Evolutionary conservation across 2,113 vertebrate species (phyloP).

Genomic region (Atractosteus spatula): DNA sequence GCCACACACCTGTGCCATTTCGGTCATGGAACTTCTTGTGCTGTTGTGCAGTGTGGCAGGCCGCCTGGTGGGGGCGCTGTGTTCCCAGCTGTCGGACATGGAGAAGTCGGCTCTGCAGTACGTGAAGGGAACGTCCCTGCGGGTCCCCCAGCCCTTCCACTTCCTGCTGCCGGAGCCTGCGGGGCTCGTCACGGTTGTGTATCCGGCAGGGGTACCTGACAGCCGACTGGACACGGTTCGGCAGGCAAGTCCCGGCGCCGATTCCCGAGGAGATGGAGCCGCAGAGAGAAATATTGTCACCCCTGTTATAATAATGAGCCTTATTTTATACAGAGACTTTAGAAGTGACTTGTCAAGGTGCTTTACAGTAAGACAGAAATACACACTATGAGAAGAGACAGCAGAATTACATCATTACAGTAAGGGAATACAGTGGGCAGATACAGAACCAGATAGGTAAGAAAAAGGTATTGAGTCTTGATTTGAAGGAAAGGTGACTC

Average conservation of each 20-base stretch:
- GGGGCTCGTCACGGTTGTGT: constrained; percentile 75
- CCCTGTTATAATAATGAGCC: too few species aligned
- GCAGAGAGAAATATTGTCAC: too few species aligned
- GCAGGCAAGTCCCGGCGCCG: constrained; percentile 55
- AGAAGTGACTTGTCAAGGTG: too few species aligned
- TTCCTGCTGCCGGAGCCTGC: constrained; percentile 79
- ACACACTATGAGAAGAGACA: too few species aligned
- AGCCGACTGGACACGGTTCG: constrained; percentile 73
- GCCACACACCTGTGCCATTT: neutral
- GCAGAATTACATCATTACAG: too few species aligned
- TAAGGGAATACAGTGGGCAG: too few species aligned
- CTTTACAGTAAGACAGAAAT: too few species aligned
- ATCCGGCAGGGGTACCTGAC: constrained; percentile 82
- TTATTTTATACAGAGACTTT: too few species aligned
- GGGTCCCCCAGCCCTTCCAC: constrained; percentile 83
- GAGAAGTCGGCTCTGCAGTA: constrained; percentile 78
- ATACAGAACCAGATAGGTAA: too few species aligned
- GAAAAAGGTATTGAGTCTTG: too few species aligned
- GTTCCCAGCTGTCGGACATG: constrained; percentile 83
- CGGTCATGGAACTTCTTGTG: neutral
- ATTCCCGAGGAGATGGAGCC: too few species aligned
- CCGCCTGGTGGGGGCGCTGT: constrained; percentile 72
- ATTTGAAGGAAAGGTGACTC: too few species aligned
- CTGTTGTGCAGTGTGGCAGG: constrained; percentile 67
- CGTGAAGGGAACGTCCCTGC: constrained; percentile 76